Evolutionary conservation across 2,888 invertebrate genomes (phyloP).

Genomic region (Lepidonotus clava): DNA sequence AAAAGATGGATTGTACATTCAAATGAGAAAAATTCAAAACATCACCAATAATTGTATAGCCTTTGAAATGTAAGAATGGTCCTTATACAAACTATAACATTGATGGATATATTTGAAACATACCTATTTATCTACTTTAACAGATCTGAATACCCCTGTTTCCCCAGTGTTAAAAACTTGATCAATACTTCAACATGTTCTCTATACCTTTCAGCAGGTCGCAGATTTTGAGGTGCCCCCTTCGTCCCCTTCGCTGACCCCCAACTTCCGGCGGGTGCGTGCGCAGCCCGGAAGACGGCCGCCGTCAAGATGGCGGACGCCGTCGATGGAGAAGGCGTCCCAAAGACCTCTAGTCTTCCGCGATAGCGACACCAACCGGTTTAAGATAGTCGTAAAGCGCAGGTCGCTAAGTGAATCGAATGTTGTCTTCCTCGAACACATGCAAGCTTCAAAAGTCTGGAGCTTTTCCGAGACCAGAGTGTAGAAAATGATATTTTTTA

Average conservation of each 20-base stretch:
- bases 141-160: too few species aligned
- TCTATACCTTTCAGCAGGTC: background rate
- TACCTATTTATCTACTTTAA: too few species aligned
- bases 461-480: slow-evolving; percentile 37
- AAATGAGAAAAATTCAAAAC: too few species aligned
- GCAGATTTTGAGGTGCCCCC: slow-evolving; percentile 48
- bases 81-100: too few species aligned
- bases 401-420: slow-evolving; percentile 51
- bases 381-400: slow-evolving; percentile 45
- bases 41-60: too few species aligned
- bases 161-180: too few species aligned
- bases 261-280: slow-evolving; percentile 33
- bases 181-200: background rate
- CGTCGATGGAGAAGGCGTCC: slow-evolving; percentile 49
- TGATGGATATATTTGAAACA: too few species aligned
- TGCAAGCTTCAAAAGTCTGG: slow-evolving; percentile 36
- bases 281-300: slow-evolving; percentile 32
- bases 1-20: too few species aligned
- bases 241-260: slow-evolving; percentile 48
- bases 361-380: slow-evolving; percentile 22
- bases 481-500: background rate
- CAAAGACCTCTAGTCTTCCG: slow-evolving; percentile 40
- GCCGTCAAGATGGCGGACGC: slow-evolving; percentile 36
- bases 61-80: too few species aligned
- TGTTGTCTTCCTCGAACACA: slow-evolving; percentile 47